Conservation (phyloP, 2,888 invertebrate species). For the Kuschelorhynchus macadamiae region DNA sequence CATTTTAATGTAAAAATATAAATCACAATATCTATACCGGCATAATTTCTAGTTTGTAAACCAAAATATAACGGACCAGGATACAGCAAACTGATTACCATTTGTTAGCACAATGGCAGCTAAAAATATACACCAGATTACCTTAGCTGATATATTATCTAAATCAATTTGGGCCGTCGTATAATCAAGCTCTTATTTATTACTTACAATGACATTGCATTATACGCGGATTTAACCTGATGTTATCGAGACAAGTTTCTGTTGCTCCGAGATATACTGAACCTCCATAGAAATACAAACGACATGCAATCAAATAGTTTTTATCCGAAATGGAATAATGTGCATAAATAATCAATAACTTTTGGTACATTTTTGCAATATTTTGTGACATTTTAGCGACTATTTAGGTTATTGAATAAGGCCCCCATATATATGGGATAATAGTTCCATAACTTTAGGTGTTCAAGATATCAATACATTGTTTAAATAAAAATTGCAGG, state of each 20-base stretch:
- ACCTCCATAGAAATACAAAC: conserved; percentile 24
- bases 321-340: neutral
- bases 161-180: conserved; percentile 39
- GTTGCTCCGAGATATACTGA: conserved; percentile 33
- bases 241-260: conserved; percentile 35
- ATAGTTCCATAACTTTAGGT: neutral
- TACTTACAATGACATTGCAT: conserved; percentile 39
- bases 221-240: conserved; percentile 29
- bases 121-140: conserved; percentile 22
- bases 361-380: neutral
- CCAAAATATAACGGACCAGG: neutral
- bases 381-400: neutral
- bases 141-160: conserved; percentile 35
- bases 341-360: no score
- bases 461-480: neutral
- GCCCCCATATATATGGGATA: neutral
- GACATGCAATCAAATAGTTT: conserved; percentile 23
- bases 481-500: neutral
- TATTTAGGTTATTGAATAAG: no score
- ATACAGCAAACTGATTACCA: neutral
- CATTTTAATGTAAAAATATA: no score
- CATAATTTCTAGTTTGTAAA: no score
- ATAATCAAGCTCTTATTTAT: conserved; percentile 41
- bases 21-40: no score
- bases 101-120: conserved; percentile 6